A percentile compares a stretch with the other conserved stretches of the same genome.
Conservation (phyloP, 30 jellyfish, hydroid and myxozoan genomes). For the Aurelia aurita region DNA sequence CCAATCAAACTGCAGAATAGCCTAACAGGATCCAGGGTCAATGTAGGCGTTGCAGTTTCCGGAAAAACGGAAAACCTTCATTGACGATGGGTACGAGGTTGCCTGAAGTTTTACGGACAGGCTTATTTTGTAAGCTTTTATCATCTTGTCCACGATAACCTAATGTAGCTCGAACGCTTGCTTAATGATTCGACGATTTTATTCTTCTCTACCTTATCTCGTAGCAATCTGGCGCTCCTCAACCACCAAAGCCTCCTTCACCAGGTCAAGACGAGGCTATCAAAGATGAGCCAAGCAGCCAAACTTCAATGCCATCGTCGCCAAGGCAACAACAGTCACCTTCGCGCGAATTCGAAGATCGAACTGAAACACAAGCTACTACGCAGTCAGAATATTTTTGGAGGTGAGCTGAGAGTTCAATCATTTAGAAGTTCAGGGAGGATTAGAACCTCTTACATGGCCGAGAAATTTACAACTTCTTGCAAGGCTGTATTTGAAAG, state of each 20-base stretch:
- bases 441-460: background rate
- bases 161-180: no score
- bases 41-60: no score
- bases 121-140: no score
- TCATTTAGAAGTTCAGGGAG: background rate
- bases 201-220: background rate
- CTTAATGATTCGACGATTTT: background rate
- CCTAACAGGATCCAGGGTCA: no score
- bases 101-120: no score
- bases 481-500: background rate
- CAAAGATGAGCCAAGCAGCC: slow-evolving; percentile 7
- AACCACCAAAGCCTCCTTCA: background rate
- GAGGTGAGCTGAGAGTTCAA: slow-evolving; percentile 8
- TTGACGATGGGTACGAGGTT: no score
- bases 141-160: no score
- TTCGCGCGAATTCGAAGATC: slow-evolving; percentile 22
- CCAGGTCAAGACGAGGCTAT: background rate
- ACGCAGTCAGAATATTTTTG: slow-evolving; percentile 47
- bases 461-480: background rate
- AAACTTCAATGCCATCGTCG: slow-evolving; percentile 11
- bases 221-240: background rate
- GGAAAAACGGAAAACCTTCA: no score
- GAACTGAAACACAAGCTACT: slow-evolving; percentile 19
- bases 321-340: slow-evolving; percentile 7
- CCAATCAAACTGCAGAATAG: no score